Evolutionary conservation across 2,888 invertebrate genomes (phyloP).

Genomic region (Chesias legatella): DNA sequence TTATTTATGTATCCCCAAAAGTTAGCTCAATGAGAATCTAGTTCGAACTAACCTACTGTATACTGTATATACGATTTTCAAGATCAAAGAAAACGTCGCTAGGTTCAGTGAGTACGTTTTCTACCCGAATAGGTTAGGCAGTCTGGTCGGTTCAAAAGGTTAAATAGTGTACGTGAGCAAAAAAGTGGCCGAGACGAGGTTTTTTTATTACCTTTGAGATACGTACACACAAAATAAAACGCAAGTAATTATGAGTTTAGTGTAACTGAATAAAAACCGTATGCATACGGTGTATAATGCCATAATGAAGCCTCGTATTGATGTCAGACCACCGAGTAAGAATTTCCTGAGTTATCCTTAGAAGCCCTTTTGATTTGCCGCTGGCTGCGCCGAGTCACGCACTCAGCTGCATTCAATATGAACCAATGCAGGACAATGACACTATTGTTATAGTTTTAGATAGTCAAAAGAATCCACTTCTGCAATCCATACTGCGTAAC

Average conservation of each 20-base stretch:
- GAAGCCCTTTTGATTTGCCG: conserved; percentile 60
- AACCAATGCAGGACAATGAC: conserved; percentile 47
- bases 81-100: conserved; percentile 28
- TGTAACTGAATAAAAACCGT: too few species aligned
- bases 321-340: conserved; percentile 59
- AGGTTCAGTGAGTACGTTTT: conserved; percentile 29
- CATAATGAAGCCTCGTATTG: conserved; percentile 32
- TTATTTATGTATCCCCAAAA: conserved; percentile 25
- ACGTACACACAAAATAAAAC: background rate
- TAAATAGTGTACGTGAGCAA: conserved; percentile 19
- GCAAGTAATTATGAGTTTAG: too few species aligned
- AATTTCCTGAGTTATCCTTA: conserved; percentile 45
- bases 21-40: conserved; percentile 21
- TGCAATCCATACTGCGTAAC: too few species aligned
- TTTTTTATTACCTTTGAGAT: too few species aligned
- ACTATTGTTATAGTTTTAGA: conserved; percentile 50
- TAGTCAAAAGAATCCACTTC: conserved; percentile 39
- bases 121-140: conserved; percentile 28
- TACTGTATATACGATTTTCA: conserved; percentile 29
- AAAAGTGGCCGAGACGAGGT: conserved; percentile 6
- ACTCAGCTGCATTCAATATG: conserved; percentile 66
- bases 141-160: conserved; percentile 18
- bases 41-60: conserved; percentile 15
- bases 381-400: conserved; percentile 42
- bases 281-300: conserved; percentile 22